A percentile compares a stretch with the other conserved stretches of the same genome.
These are phyloP conservation scores for Sinella curviseta DNA, from an alignment of 1,140 invertebrate species.

Conservation along the genomic window DNA sequence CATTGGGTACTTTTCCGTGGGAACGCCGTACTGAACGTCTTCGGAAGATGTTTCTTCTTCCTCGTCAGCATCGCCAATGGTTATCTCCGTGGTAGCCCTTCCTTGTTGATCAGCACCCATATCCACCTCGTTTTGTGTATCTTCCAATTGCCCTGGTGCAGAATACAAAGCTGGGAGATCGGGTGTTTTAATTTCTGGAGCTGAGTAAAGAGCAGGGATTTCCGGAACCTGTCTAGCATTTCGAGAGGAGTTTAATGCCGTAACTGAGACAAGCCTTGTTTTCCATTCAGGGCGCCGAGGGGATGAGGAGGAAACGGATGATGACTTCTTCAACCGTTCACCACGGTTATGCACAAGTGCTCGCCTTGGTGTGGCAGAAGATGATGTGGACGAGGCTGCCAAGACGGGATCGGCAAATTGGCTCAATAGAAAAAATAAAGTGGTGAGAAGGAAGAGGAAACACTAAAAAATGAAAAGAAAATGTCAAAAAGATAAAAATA, in stretches of 20 bases:
- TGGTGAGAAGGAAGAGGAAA: no score
- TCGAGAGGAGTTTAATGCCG: neutral
- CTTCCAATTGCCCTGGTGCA: conserved; percentile 19
- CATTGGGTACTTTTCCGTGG: neutral
- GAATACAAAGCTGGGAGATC: conserved; percentile 33
- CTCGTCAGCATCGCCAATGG: neutral
- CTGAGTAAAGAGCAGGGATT: conserved; percentile 32
- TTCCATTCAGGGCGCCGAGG: neutral
- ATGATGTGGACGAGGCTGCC: neutral
- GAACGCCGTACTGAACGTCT: neutral
- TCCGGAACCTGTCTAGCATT: conserved; percentile 8
- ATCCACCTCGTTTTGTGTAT: conserved; percentile 22
- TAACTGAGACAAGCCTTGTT: neutral
- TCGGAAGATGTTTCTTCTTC: conserved; percentile 11
- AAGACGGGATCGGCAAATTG: neutral
- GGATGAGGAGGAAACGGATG: neutral
- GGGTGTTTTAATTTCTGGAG: conserved; percentile 36
- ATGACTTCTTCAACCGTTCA: no score
- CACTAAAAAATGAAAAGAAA: no score
- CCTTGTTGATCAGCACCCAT: neutral
- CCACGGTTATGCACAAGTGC: neutral
- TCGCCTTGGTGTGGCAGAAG: neutral
- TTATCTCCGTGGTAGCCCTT: neutral
- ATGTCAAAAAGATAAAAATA: no score
- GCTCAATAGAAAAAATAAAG: neutral